These are phyloP conservation scores for Sparus aurata DNA, from an alignment of 2,797 vertebrate genomes.

Conservation along the genomic window DNA sequence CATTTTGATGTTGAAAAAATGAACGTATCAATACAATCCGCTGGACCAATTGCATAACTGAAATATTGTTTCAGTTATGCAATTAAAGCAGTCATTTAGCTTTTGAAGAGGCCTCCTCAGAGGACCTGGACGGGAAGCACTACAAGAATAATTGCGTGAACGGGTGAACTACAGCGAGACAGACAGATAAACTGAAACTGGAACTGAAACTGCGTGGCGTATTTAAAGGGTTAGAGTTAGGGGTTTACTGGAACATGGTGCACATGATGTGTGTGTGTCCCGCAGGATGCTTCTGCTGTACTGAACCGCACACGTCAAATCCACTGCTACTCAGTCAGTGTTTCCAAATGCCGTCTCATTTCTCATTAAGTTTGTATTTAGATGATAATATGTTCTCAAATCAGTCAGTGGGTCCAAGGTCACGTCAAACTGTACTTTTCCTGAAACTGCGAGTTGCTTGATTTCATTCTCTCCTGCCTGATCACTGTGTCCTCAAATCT, in stretches of 20 bases:
- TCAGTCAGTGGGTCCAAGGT: conserved; percentile 23
- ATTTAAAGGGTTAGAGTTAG: conserved; percentile 10
- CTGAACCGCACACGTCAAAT: background rate
- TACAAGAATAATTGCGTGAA: background rate
- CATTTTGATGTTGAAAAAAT: too few relatives aligned
- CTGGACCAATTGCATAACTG: too few relatives aligned
- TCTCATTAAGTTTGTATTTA: conserved; percentile 6
- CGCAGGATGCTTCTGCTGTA: conserved; percentile 9
- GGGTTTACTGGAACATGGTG: conserved; percentile 25
- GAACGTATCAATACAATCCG: too few relatives aligned
- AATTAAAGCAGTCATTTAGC: background rate
- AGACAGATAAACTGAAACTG: conserved; percentile 11
- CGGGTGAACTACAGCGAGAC: background rate
- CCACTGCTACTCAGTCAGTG: conserved; percentile 1
- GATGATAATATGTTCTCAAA: conserved; percentile 13
- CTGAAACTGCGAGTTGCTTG: conserved; percentile 12
- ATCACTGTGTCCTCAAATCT: conserved; percentile 13
- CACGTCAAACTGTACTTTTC: background rate
- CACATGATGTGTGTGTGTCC: background rate
- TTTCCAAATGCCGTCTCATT: conserved; percentile 7
- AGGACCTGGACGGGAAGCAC: background rate
- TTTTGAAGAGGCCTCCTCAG: background rate
- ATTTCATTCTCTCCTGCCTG: background rate
- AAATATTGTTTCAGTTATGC: too few relatives aligned
- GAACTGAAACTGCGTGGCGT: conserved; percentile 21